Evolutionary conservation across 2,113 vertebrate species (phyloP).

Genomic region (Harpagus bidentatus): DNA sequence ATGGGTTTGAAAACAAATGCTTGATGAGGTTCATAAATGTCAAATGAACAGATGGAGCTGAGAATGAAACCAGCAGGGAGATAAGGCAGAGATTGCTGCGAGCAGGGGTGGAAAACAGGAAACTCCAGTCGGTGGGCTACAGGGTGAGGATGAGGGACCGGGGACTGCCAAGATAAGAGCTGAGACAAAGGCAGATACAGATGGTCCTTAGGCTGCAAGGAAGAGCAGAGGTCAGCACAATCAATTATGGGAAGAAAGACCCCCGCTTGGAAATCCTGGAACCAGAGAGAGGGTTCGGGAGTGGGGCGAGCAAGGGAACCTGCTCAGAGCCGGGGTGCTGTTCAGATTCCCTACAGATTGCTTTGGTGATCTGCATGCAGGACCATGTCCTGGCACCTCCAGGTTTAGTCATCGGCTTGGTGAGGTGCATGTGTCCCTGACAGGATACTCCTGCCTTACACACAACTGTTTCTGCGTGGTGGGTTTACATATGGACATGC

Average conservation of each 20-base stretch:
- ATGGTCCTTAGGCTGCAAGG: background rate
- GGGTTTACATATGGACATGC: background rate
- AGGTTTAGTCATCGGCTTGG: background rate
- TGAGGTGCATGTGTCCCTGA: background rate
- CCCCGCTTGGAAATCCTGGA: background rate
- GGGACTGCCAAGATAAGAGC: constrained; percentile 9
- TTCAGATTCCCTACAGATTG: background rate
- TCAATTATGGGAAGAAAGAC: background rate
- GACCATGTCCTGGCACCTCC: background rate
- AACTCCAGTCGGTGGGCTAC: constrained; percentile 12
- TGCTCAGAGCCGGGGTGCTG: accelerated
- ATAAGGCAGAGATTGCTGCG: constrained; percentile 57
- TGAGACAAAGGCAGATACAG: background rate
- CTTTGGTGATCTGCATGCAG: accelerated
- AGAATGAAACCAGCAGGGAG: constrained; percentile 55
- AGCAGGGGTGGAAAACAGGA: constrained; percentile 70
- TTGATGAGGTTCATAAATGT: constrained; percentile 64
- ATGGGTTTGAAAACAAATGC: constrained; percentile 69
- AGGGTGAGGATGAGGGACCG: background rate
- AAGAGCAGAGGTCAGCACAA: background rate
- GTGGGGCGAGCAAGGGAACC: accelerated
- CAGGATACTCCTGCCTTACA: background rate
- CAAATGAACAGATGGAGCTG: constrained; percentile 69
- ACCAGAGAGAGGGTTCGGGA: background rate
- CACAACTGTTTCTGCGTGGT: background rate